Conservation (phyloP, 2,797 vertebrate species). For the Columba guinea region DNA sequence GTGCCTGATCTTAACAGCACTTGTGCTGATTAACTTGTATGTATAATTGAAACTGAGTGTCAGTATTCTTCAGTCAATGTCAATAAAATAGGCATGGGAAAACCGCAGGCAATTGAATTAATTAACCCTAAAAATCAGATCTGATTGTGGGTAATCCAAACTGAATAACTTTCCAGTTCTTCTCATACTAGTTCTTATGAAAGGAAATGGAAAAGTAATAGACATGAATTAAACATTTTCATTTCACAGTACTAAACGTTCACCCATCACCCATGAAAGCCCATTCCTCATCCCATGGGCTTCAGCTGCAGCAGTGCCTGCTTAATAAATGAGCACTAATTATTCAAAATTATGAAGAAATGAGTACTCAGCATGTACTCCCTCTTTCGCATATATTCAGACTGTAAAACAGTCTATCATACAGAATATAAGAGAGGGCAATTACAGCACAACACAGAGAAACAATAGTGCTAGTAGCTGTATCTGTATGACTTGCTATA, state of each 20-base stretch:
- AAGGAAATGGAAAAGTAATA: constrained; percentile 9
- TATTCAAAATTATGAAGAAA: not conserved
- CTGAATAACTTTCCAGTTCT: not conserved
- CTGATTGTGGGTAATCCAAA: not conserved
- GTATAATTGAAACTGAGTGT: not conserved
- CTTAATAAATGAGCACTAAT: constrained; percentile 2
- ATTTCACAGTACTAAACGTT: not conserved
- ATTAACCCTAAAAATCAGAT: not conserved
- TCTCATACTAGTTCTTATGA: not conserved
- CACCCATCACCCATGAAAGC: constrained; percentile 1
- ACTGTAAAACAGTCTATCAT: not conserved
- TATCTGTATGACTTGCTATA: not conserved
- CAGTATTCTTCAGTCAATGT: not conserved
- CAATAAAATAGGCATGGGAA: not conserved
- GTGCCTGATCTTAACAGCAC: not conserved
- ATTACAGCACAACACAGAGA: not conserved
- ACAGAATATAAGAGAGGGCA: not conserved
- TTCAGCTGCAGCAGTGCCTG: not conserved
- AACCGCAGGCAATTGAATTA: not conserved
- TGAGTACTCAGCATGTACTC: not conserved
- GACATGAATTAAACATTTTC: constrained; percentile 27
- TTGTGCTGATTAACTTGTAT: constrained; percentile 26
- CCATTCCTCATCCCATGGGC: not conserved
- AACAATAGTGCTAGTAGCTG: not conserved
- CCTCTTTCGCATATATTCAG: not conserved